Evolutionary conservation across 2,797 vertebrate genomes (phyloP), one percentile per base, ranked within the genome.

Genomic region (Sebastes cheni): DNA sequence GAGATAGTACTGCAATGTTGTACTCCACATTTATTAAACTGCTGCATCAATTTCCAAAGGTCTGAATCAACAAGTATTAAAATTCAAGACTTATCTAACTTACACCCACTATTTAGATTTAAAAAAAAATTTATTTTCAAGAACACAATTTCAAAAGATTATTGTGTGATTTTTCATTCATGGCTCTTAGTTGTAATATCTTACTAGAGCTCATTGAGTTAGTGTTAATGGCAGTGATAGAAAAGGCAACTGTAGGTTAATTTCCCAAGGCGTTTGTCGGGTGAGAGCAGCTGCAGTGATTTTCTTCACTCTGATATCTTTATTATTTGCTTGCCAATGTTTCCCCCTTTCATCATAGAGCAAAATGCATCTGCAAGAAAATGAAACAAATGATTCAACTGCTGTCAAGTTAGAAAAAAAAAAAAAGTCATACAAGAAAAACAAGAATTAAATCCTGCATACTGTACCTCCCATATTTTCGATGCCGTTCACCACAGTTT

Each of bases 341-440:
- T 99, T 71, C 98, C 97, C 39, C 98, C 98, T 59, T 84, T 96
- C 98, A 99, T 99, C 98, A 99, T 97, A 18, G 97, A 98, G 92
- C 97, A 96, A 93, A 99, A 99, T 55, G 98, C 97, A n/a, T 89
- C 98, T 99, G 94, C 39, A 96, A 96, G 80, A 78, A 74, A 73
- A 83, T 8, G 25, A n/a, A 16, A 13, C n/a, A 30, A 39, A 74
- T 1, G 4, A 46, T 36, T 72, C 18, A 80, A 66, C 6, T 67
- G 42, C n/a, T 30, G n/a, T 36, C 13, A 58, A 16, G 10, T 50
- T 2, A 58, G 0, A 36, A 42, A 12, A 7, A 50, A 52, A 5
- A 39, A 55, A 6, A 6, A 36, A n/a, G 11, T 6, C 5, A 32
- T 3, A 23, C 6, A 62, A 50, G 29, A 2, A 27, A 1, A 2